Base-by-base conservation (phyloP, 2,113 vertebrate genomes). In the Mus musculus region DNA sequence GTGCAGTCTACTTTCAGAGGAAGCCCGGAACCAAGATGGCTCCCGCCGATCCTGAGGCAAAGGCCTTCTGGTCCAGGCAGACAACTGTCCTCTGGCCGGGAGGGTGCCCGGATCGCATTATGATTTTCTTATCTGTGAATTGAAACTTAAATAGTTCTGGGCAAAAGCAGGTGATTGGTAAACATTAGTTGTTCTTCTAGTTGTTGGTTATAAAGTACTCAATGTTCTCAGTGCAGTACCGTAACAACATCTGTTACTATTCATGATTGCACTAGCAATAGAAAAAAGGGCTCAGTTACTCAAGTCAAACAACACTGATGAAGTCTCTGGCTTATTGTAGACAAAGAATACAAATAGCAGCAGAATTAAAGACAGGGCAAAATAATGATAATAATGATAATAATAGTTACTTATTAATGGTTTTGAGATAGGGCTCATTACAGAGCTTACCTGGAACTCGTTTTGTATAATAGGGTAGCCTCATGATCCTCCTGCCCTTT, bases 221-320 rank as follows among this genome's bases (percentile, higher is more conserved):
- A 94, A 16, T 81, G 5, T 88, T 39, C n/a, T 67, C 85, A 54
- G 95, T 52, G 4, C 56, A 90, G 10, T 72, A 13, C 24, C 49
- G 92, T 75, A 77, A 73, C 42, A 76, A 13, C 17, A 81, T 65
- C 82, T 63, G 22, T 91, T 75, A 91, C 86, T 85, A 84, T 93
- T 94, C 20, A 59, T 54, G 36, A 95, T 63, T 90, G 12, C 59
- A 59, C 7, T 78, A 94, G 54, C 65, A 80, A 59, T 42, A 24
- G 80, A 30, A 91, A 28, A 71, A 49, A 84, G 8, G 7, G 42
- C 54, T 85, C 26, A 17, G 22, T 65, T 49, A 52, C 72, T 85
- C 76, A 93, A 90, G 49, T 71, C 19, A 95, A 65, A 85, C 1
- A 28, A 52, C 22, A 85, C 46, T 82, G 8, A 8, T 49, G 77